Percentiles rank a stretch among this genome's conserved stretches.
phyloP scores from a whole-genome alignment of 2,888 invertebrate genomes.

The Pammene aurita region DNA sequence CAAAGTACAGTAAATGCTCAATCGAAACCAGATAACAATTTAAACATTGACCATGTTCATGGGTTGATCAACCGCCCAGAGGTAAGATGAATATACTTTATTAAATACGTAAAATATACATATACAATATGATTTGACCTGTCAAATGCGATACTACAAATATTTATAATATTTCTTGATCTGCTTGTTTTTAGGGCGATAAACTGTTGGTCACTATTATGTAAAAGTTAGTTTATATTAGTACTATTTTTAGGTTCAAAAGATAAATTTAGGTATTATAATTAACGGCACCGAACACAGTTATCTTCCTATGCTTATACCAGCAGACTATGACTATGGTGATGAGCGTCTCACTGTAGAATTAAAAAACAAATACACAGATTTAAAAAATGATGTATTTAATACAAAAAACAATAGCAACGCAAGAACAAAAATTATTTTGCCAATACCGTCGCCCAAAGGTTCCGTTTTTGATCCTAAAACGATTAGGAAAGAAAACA shows the following conservation, averaged over 20 bases:
- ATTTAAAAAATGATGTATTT: neutral
- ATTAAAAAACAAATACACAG: neutral
- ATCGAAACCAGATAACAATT: neutral
- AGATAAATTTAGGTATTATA: constrained; percentile 22
- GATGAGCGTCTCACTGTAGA: neutral
- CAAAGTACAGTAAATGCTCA: neutral
- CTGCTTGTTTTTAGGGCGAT: too few species aligned
- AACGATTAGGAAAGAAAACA: neutral
- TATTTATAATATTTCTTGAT: too few species aligned
- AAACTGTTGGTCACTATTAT: neutral
- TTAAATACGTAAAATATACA: neutral
- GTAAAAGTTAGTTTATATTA: neutral
- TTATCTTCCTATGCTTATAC: constrained; percentile 8
- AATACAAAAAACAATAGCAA: neutral
- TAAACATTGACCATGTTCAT: neutral
- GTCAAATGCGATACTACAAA: too few species aligned
- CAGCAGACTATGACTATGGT: neutral
- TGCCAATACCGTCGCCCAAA: neutral
- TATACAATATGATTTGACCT: neutral
- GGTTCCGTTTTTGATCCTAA: neutral
- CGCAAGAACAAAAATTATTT: neutral
- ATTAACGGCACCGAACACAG: constrained; percentile 17
- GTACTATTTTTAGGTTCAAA: constrained; percentile 19
- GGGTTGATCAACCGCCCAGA: neutral
- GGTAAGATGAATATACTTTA: constrained; percentile 13